Percentiles rank a stretch among this genome's conserved stretches.
phyloP scores from a whole-genome alignment of 2,888 invertebrate genomes.

The Hypsopygia costalis region DNA sequence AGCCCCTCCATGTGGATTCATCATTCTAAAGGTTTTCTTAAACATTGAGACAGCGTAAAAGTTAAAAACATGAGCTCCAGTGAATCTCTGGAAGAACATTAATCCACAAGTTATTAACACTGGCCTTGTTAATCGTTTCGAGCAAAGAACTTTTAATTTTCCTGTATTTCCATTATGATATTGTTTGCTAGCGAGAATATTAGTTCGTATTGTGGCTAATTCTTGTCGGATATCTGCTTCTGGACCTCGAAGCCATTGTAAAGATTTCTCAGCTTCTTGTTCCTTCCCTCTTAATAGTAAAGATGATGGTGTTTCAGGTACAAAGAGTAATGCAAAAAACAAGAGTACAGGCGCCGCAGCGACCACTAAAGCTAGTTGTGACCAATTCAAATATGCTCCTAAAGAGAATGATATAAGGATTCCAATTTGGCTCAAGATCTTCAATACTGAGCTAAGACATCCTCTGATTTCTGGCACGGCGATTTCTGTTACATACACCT shows the following conservation, averaged over 20 bases:
- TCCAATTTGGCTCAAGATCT: slow-evolving; percentile 91
- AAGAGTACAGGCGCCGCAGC: slow-evolving; percentile 88
- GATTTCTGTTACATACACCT: slow-evolving; percentile 95
- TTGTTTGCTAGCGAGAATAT: slow-evolving; percentile 78
- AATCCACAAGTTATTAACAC: slow-evolving; percentile 90
- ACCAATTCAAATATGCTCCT: slow-evolving; percentile 91
- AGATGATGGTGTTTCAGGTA: slow-evolving; percentile 94
- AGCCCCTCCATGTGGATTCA: slow-evolving; percentile 91
- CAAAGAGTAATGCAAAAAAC: slow-evolving; percentile 86
- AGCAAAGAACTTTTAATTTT: slow-evolving; percentile 56
- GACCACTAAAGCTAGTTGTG: slow-evolving; percentile 89
- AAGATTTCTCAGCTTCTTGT: slow-evolving; percentile 85
- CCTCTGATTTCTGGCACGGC: slow-evolving; percentile 92
- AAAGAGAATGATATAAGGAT: slow-evolving; percentile 90
- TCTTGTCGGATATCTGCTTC: slow-evolving; percentile 88
- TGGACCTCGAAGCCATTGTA: slow-evolving; percentile 90
- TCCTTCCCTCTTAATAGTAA: slow-evolving; percentile 87
- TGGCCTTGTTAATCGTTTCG: slow-evolving; percentile 81
- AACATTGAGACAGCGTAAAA: slow-evolving; percentile 94
- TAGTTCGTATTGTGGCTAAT: slow-evolving; percentile 85
- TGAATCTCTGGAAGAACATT: slow-evolving; percentile 93
- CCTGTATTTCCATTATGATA: slow-evolving; percentile 54
- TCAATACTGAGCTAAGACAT: slow-evolving; percentile 90
- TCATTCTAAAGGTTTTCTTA: slow-evolving; percentile 88
- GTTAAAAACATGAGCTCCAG: slow-evolving; percentile 90